Evolutionary conservation across 2,797 vertebrate species (phyloP).

Genomic region (Tokudaia muenninki): DNA sequence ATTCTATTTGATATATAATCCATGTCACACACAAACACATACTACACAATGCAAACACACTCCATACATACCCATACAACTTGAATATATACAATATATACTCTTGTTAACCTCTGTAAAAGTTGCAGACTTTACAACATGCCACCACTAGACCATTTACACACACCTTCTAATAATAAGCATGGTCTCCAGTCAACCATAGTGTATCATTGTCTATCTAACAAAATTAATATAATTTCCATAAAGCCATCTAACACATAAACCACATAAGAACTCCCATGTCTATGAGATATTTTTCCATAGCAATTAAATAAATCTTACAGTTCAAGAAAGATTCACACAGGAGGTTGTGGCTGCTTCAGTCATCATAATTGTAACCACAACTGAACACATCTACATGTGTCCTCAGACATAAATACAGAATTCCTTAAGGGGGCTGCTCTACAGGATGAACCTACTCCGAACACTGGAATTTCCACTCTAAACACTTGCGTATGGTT

Average conservation of each 20-base stretch:
- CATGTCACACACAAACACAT: background rate
- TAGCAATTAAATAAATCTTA: constrained; percentile 5
- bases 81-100: background rate
- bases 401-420: background rate
- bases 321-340: background rate
- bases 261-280: background rate
- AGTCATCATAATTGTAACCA: background rate
- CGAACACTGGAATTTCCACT: background rate
- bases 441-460: background rate
- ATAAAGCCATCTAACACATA: background rate
- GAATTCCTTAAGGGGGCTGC: background rate
- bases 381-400: background rate
- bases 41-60: background rate
- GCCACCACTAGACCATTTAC: background rate
- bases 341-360: background rate
- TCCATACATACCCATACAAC: background rate
- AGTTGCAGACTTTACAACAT: background rate
- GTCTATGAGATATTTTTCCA: background rate
- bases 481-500: background rate
- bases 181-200: background rate
- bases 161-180: background rate
- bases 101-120: background rate
- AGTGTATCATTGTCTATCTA: background rate
- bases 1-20: background rate
- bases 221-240: background rate